Evolutionary conservation across 2,113 vertebrate genomes (phyloP), one percentile per base, ranked within the genome.

Genomic region (Albula glossodonta): DNA sequence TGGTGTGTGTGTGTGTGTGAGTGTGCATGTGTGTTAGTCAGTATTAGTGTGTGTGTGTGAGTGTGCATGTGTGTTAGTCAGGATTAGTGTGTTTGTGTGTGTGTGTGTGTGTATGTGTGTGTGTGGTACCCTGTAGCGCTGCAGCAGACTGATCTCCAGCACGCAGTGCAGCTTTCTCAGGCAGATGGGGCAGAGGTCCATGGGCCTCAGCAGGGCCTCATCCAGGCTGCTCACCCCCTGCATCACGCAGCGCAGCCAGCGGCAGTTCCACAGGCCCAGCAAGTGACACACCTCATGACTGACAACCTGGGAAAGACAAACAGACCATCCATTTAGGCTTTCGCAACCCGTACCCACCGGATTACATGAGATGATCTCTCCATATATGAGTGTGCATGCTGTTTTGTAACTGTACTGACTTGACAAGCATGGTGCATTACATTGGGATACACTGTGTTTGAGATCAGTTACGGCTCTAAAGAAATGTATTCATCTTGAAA

Each of bases 221-320:
- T 95, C 95, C 92, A 94, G 86, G 90, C 95, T 95, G 81, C 94
- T 91, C 0, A 86, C 93, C 0, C 94, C 95, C 91, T 96, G 95
- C 95, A 96, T 93, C 89, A 95, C 89, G 90, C 95, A 96, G 87
- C 93, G 91, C 80, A 95, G 95, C 95, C 95, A 96, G 84, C 94
- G 93, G 63, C 95, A 96, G 4, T 89, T 91, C 66, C 94, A 94
- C 92, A 95, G 88, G 83, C 95, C 95, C 78, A 96, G 92, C 85
- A 96, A 93, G 85, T 93, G 95, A 85, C 94, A 95, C 81, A 95
- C 92, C 85, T 94, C 94, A 0, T 96, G 95, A 0, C 95, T 94
- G 0, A 90, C 91, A 87, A 93, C 93, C 95, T 96, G 81, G 31
- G 0, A 1, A 41, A 57, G 77, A 74, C 84, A 51, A 82, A 74